Conservation (phyloP, 2,888 invertebrate species). For the Catocala nupta region DNA sequence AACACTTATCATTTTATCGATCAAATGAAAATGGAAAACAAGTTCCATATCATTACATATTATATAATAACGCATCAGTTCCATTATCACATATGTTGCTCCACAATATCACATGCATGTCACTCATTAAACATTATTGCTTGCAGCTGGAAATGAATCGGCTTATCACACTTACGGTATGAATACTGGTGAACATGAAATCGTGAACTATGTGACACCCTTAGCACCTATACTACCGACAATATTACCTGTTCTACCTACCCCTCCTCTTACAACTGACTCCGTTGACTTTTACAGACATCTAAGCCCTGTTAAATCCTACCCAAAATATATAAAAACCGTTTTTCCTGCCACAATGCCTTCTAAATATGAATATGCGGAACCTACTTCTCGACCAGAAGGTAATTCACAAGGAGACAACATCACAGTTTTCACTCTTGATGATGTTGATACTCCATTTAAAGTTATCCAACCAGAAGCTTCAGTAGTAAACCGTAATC, state of each 20-base stretch:
- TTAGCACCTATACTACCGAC: conserved; percentile 58
- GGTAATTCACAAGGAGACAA: conserved; percentile 53
- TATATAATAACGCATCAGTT: too few species aligned
- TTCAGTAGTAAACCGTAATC: conserved; percentile 23
- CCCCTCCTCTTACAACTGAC: conserved; percentile 63
- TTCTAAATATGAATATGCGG: conserved; percentile 18
- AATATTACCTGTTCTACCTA: conserved; percentile 56
- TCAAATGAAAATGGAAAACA: too few species aligned
- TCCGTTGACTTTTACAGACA: conserved; percentile 65
- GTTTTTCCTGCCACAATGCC: conserved; percentile 37
- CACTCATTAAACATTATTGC: conserved; percentile 73
- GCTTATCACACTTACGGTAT: conserved; percentile 61
- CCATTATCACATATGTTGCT: conserved; percentile 1
- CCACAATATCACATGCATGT: conserved; percentile 55
- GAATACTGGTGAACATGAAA: conserved; percentile 49
- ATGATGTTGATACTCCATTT: conserved; percentile 60
- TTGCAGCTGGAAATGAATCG: conserved; percentile 76
- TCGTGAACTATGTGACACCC: conserved; percentile 71
- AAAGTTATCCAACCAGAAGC: conserved; percentile 62
- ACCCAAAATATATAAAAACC: conserved; percentile 64
- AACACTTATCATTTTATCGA: too few species aligned
- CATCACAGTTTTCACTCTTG: conserved; percentile 65
- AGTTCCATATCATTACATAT: too few species aligned
- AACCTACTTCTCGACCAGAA: conserved; percentile 25
- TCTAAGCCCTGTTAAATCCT: conserved; percentile 62